A percentile compares a stretch with the other conserved stretches of the same genome.
Evolutionary conservation across 2,797 vertebrate species (phyloP).

Genomic region (Champsocephalus esox): DNA sequence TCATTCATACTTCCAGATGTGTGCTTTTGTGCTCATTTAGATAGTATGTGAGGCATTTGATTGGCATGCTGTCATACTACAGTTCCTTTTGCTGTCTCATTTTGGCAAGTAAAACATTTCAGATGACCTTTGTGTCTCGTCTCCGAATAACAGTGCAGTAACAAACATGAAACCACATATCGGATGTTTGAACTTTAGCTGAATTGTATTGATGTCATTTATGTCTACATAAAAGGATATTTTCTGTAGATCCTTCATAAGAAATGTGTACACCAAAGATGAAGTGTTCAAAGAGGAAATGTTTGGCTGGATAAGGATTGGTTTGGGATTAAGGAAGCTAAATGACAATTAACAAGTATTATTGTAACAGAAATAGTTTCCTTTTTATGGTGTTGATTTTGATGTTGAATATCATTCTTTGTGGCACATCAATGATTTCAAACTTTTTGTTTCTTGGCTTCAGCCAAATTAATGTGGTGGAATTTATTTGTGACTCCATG

Average conservation of each 20-base stretch:
- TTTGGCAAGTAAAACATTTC: conserved; percentile 11
- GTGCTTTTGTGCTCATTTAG: conserved; percentile 45
- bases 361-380: conserved; percentile 8
- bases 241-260: conserved; percentile 36
- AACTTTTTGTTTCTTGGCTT: conserved; percentile 22
- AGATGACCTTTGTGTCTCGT: conserved; percentile 17
- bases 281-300: conserved; percentile 40
- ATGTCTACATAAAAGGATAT: conserved; percentile 17
- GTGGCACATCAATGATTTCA: conserved; percentile 35
- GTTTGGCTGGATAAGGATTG: conserved; percentile 15
- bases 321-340: conserved; percentile 29
- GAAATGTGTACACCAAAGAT: conserved; percentile 75
- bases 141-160: conserved; percentile 30
- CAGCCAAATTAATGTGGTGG: conserved; percentile 34
- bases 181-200: conserved; percentile 13
- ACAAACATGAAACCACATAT: conserved; percentile 26
- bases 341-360: conserved; percentile 19
- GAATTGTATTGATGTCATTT: conserved; percentile 42
- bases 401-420: conserved; percentile 48
- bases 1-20: conserved; percentile 39
- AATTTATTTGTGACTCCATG: conserved; percentile 59
- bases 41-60: conserved; percentile 23
- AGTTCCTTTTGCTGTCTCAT: conserved; percentile 15
- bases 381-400: conserved; percentile 48
- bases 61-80: conserved; percentile 23